Conservation (phyloP, 2,888 invertebrate species). For the Clivina fossor region DNA sequence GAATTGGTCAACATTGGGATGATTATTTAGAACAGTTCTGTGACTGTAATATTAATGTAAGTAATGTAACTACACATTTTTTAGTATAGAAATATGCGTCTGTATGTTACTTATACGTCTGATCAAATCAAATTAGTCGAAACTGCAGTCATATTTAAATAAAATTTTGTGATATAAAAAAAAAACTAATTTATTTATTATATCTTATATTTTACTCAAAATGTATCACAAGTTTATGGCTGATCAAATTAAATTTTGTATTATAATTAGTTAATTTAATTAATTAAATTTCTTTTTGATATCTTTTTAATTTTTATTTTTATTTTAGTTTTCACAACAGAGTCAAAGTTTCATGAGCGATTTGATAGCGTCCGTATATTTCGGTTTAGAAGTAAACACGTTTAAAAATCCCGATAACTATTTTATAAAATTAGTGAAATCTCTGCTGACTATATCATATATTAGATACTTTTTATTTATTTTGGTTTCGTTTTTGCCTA, state of each 20-base stretch:
- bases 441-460: background rate
- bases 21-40: background rate
- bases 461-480: constrained; percentile 4
- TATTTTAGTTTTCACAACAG: constrained; percentile 19
- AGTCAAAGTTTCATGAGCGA: background rate
- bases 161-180: too few species aligned
- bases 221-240: too few species aligned
- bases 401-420: constrained; percentile 4
- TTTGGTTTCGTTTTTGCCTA: background rate
- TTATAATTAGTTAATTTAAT: too few species aligned
- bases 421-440: background rate
- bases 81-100: too few species aligned
- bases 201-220: too few species aligned
- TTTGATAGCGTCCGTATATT: constrained; percentile 5
- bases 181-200: too few species aligned
- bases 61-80: background rate
- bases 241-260: too few species aligned
- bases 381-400: constrained; percentile 17
- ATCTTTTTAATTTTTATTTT: constrained; percentile 21
- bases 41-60: constrained; percentile 10
- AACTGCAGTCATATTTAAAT: too few species aligned
- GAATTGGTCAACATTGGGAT: constrained; percentile 27
- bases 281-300: background rate
- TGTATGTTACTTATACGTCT: too few species aligned
- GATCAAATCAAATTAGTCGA: too few species aligned